A percentile compares a stretch with the other conserved stretches of the same genome.
Conservation (phyloP, 2,113 vertebrate genomes). For the Scomber japonicus region DNA sequence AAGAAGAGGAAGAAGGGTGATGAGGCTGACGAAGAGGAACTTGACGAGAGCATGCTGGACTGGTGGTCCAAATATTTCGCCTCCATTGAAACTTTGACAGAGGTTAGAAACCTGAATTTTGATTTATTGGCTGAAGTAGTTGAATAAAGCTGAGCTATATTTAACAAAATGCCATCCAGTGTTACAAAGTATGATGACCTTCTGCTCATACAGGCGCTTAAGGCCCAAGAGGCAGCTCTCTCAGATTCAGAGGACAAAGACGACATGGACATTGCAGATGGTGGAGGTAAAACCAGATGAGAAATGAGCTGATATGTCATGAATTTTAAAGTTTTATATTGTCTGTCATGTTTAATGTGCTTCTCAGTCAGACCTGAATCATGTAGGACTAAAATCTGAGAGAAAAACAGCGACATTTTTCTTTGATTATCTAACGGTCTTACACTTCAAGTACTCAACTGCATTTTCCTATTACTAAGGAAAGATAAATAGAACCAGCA, state of each 20-base stretch:
- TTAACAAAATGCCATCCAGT: too few species aligned
- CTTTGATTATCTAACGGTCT: background rate
- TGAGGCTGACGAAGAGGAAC: slow-evolving; percentile 92
- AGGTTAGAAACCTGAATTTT: slow-evolving; percentile 81
- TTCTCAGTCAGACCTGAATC: background rate
- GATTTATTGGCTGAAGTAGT: too few species aligned
- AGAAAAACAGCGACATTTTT: background rate
- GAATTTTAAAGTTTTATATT: background rate
- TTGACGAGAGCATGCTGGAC: slow-evolving; percentile 95
- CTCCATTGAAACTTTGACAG: slow-evolving; percentile 96
- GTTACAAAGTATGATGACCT: background rate
- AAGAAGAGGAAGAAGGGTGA: slow-evolving; percentile 89
- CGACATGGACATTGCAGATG: slow-evolving; percentile 86
- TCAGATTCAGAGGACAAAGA: slow-evolving; percentile 93
- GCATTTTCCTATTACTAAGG: too few species aligned
- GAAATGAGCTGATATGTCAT: background rate
- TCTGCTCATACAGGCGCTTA: slow-evolving; percentile 66
- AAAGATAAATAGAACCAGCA: too few species aligned
- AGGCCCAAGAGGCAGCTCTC: slow-evolving; percentile 89
- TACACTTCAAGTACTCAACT: background rate
- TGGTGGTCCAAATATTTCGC: slow-evolving; percentile 99
- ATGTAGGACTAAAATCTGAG: too few species aligned
- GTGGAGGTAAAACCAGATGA: slow-evolving; percentile 68
- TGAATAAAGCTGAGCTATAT: too few species aligned
- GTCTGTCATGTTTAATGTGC: background rate